Evolutionary conservation across 2,113 vertebrate species (phyloP), one percentile per base, ranked within the genome.

Genomic region (Meles meles): DNA sequence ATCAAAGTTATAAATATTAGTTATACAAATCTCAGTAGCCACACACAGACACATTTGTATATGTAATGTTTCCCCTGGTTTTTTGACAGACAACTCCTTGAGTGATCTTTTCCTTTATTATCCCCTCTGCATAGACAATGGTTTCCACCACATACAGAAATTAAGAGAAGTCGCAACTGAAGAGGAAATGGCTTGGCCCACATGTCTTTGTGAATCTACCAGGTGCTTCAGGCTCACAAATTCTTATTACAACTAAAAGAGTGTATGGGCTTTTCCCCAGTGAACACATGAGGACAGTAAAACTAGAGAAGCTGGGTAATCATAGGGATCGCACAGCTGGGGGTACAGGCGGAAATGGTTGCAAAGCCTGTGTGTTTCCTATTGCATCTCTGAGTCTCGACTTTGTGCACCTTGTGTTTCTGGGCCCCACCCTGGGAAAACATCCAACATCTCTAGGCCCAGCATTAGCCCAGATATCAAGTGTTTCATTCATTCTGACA

Each of bases 401-500:
- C 25, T 93, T 57, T 44, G 27, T 34, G 57, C 3, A 47, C 69
- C 93, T 83, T 57, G 49, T 81, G 81, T 44, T 83, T 57, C n/a
- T 37, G 15, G 34, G 18, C 61, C 42, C 77, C 80, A 67, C 65
- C 86, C 89, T 71, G 47, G 23, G 25, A 96, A 96, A 94, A 87
- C 49, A 92, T 34, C 15, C 23, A 76, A 57, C 44, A 87, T 82
- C 95, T 92, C 44, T 37, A 93, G 92, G 81, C 95, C 85, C 95
- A 97, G 96, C 67, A 39, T 93, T 52, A 85, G 90, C 39, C 76
- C 52, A 92, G 79, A 92, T 72, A 52, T 57, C 93, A 90, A 97
- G 11, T 71, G 76, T 57, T 52, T 63, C 29, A 76, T 82, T 86
- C 65, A 44, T 85, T 87, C 87, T 90, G 93, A 97, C 81, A 57